Conservation (phyloP, 2,113 vertebrate genomes). For the Dasypus novemcinctus region DNA sequence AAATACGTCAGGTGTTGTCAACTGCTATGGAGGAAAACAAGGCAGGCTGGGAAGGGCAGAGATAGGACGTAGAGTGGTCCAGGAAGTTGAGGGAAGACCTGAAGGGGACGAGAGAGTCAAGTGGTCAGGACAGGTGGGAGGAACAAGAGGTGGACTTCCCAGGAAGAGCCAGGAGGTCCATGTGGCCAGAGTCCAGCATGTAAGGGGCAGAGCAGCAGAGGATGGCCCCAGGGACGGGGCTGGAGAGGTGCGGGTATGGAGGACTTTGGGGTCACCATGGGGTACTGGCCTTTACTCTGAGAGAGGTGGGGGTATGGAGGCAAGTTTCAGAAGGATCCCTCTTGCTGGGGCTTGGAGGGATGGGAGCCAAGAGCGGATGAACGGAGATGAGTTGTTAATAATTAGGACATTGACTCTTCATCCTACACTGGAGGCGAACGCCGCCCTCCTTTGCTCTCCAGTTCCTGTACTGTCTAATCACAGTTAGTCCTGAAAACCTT, state of each 20-base stretch:
- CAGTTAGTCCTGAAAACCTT: neutral
- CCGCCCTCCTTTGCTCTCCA: neutral
- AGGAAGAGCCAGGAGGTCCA: accelerated
- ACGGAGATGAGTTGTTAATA: too few relatives aligned
- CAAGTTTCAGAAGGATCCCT: accelerated
- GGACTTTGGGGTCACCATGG: neutral
- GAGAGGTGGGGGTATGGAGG: too few relatives aligned
- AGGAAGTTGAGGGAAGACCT: neutral
- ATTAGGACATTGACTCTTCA: neutral
- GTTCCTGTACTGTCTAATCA: neutral
- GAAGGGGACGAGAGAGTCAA: neutral
- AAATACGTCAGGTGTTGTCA: neutral
- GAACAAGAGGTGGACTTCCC: neutral
- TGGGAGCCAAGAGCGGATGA: too few relatives aligned
- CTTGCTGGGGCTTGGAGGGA: too few relatives aligned
- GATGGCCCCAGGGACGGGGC: too few relatives aligned
- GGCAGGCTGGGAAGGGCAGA: neutral
- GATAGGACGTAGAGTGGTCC: neutral
- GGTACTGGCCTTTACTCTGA: neutral
- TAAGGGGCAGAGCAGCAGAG: neutral
- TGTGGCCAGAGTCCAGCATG: neutral
- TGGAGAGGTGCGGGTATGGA: accelerated
- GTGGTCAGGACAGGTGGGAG: neutral
- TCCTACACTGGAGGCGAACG: neutral
- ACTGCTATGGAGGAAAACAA: neutral